Percentiles rank a stretch among this genome's conserved stretches.
phyloP scores from a whole-genome alignment of 2,113 vertebrate species.

The Origma solitaria region DNA sequence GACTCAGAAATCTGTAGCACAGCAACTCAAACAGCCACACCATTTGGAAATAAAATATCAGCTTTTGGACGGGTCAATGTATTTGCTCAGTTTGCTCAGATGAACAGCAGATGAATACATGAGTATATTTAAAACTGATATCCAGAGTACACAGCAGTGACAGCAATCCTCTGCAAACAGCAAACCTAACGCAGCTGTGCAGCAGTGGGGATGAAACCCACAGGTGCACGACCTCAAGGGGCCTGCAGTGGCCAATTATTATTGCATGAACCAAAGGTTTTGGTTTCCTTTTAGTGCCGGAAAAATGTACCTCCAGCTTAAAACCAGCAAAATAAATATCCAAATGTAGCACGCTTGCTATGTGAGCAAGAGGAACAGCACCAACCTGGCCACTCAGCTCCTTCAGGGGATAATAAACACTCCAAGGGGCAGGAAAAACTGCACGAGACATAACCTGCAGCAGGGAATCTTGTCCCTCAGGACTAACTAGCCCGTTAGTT shows the following conservation, averaged over 20 bases:
- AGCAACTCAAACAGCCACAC: background rate
- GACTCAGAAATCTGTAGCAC: background rate
- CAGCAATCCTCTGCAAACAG: background rate
- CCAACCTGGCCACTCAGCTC: accelerated
- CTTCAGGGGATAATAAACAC: background rate
- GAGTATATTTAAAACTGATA: background rate
- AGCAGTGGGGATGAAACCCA: background rate
- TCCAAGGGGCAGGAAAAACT: background rate
- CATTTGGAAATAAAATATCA: background rate
- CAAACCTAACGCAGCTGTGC: background rate
- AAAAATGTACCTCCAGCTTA: background rate
- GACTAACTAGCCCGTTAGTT: background rate
- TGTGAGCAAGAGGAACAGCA: background rate
- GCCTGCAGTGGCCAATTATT: background rate
- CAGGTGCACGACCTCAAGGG: background rate
- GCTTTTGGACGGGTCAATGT: accelerated
- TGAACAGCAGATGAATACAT: background rate
- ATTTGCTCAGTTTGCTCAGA: background rate
- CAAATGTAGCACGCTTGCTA: background rate
- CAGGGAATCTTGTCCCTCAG: background rate
- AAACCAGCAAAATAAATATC: background rate
- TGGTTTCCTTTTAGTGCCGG: background rate
- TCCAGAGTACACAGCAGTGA: background rate
- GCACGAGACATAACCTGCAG: background rate
- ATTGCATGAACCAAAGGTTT: background rate